Evolutionary conservation across 2,797 vertebrate genomes (phyloP), one percentile per base, ranked within the genome.

Genomic region (Sebastes vulpes): DNA sequence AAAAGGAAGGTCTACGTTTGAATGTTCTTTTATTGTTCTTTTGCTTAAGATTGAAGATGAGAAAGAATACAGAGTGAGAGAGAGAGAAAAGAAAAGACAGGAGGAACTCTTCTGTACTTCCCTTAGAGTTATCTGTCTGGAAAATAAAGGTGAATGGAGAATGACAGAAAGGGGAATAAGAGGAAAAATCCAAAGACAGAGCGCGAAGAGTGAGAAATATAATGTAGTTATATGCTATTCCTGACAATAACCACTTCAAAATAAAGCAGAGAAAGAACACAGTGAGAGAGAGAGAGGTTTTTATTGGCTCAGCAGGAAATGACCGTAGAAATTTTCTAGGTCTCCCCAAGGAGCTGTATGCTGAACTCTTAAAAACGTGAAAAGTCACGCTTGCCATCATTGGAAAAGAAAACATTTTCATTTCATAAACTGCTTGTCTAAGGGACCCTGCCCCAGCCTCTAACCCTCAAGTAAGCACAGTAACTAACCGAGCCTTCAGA

Each of bases 381-480:
- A 48, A 83, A 82, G 74, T 80, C 78, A 70, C 42, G 63, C 68
- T 86, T 70, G 68, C 73, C 82, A 65, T 89, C 53, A 52, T 65
- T 86, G 83, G 84, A 89, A 92, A 90, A 52, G 67, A 91, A 92
- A 90, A 90, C 79, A 84, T 93, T 93, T 92, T 87, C 58, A 85
- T 87, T 90, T 91, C 83, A 88, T 87, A 82, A 90, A 82, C 60
- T 88, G 85, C 85, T 91, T 81, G 78, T 89, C 63, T 71, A 69
- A 85, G 73, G 68, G 75, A 86, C 76, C 64, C 61, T 63, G 77
- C 57, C 72, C 75, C 77, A 74, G 77, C 71, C 59, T 83, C 87
- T 68, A 83, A 87, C 68, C 74, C 68, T 69, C 61, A 52, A 79
- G 58, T 81, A 79, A 86, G 65, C 75, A 64, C 50, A 75, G 61